A percentile compares a stretch with the other conserved stretches of the same genome.
phyloP scores from a whole-genome alignment of 2,113 vertebrate species.

The Riparia riparia region DNA sequence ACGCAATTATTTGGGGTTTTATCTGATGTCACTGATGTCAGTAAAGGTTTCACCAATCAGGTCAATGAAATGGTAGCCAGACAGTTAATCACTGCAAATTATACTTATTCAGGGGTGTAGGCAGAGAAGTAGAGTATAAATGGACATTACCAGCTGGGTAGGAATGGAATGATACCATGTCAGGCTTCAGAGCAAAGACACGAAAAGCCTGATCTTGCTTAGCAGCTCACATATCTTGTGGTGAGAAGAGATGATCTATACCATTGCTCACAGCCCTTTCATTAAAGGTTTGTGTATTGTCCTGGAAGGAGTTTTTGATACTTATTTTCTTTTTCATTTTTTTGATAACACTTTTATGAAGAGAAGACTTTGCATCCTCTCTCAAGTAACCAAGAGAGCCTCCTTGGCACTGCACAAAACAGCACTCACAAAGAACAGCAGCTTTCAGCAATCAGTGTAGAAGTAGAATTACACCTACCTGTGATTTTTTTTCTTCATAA shows the following conservation, averaged over 20 bases:
- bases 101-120: neutral
- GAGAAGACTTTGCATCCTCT: neutral
- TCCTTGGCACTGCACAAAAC: neutral
- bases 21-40: neutral
- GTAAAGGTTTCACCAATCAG: neutral
- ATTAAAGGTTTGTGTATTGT: neutral
- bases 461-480: neutral
- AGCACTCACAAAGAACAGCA: neutral
- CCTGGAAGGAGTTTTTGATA: neutral
- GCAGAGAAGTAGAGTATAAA: neutral
- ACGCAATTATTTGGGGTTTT: neutral
- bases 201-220: neutral
- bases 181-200: neutral
- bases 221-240: neutral
- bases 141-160: neutral
- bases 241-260: neutral
- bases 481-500: neutral
- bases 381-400: neutral
- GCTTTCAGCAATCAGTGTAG: neutral
- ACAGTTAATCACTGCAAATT: neutral
- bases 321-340: neutral
- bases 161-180: fast-evolving
- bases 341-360: neutral
- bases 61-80: neutral
- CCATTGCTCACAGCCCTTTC: neutral